Conservation (phyloP, 1,140 invertebrate genomes). For the Tetramorium parvispinum region DNA sequence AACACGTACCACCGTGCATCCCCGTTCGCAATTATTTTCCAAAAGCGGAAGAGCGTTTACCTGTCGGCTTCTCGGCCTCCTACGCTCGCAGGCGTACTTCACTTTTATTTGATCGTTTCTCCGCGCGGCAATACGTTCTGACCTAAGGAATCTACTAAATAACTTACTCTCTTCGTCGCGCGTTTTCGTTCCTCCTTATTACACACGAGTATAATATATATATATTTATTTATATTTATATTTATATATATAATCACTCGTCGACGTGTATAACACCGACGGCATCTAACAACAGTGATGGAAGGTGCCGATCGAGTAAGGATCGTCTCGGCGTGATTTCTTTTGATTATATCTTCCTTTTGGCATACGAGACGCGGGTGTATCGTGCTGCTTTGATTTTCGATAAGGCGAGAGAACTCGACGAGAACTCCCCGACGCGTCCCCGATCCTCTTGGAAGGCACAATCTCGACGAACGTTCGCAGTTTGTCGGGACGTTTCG, state of each 20-base stretch:
- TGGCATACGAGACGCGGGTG: conserved; percentile 68
- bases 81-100: conserved; percentile 68
- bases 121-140: conserved; percentile 68
- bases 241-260: conserved; percentile 75
- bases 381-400: conserved; percentile 69
- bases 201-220: conserved; percentile 63
- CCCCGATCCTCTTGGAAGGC: conserved; percentile 62
- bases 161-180: conserved; percentile 72
- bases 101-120: conserved; percentile 71
- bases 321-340: conserved; percentile 23
- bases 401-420: conserved; percentile 56
- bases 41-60: conserved; percentile 48
- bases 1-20: conserved; percentile 58
- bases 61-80: conserved; percentile 62
- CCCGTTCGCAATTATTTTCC: conserved; percentile 46
- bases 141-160: conserved; percentile 80
- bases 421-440: conserved; percentile 49
- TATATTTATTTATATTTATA: conserved; percentile 59
- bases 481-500: conserved; percentile 66
- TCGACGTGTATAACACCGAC: conserved; percentile 65
- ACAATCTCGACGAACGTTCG: conserved; percentile 69
- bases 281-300: conserved; percentile 70
- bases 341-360: conserved; percentile 56
- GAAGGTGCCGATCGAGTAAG: conserved; percentile 62
- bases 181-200: conserved; percentile 64